Evolutionary conservation across 1,140 invertebrate genomes (phyloP).

Genomic region (Brachionus sp.): DNA sequence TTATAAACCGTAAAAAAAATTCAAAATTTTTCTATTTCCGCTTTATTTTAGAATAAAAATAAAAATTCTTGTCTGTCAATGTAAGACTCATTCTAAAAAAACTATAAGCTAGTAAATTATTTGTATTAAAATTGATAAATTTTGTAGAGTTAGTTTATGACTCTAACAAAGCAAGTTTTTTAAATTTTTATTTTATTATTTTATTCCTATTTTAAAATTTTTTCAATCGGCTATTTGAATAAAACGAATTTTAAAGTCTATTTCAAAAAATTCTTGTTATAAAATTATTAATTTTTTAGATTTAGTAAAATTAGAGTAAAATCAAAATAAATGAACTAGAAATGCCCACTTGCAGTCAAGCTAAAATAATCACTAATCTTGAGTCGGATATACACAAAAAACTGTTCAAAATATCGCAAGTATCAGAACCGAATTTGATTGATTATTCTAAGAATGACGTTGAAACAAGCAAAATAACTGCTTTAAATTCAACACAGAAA

Average conservation of each 20-base stretch:
- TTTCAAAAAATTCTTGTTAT: not conserved
- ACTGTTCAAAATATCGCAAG: not conserved
- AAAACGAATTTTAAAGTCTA: not conserved
- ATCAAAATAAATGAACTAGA: conserved; percentile 9
- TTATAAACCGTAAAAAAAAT: too few species aligned
- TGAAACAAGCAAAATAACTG: not conserved
- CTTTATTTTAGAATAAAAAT: too few species aligned
- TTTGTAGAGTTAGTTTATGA: too few species aligned
- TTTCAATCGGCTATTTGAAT: too few species aligned
- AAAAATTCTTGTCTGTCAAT: too few species aligned
- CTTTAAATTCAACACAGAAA: not conserved
- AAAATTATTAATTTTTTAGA: not conserved
- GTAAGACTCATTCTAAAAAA: too few species aligned
- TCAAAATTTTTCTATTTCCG: too few species aligned
- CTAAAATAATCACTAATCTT: conserved; percentile 43
- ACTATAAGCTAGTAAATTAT: too few species aligned
- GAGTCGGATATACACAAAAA: conserved; percentile 30
- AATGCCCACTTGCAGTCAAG: conserved; percentile 45
- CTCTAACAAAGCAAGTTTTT: too few species aligned
- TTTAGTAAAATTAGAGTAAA: not conserved
- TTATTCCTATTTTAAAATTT: too few species aligned
- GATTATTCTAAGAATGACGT: not conserved
- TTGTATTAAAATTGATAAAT: too few species aligned
- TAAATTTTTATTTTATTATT: too few species aligned
- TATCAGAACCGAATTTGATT: not conserved